Evolutionary conservation across 1,140 invertebrate species (phyloP).

Genomic region (Drosophila grimshawi): DNA sequence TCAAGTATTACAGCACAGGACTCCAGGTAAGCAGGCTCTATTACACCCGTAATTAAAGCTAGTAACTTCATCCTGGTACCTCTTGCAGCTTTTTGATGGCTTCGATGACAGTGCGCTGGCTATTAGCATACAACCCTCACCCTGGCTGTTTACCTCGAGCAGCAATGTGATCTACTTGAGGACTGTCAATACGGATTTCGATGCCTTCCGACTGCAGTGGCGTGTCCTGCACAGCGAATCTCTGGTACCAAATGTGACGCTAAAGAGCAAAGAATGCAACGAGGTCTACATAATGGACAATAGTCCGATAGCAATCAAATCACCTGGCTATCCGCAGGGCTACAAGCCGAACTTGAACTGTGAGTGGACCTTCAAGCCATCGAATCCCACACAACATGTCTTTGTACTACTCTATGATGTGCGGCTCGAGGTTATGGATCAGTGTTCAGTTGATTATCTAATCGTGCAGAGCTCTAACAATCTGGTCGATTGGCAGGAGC

Average conservation of each 20-base stretch:
- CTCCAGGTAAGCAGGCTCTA: conserved; percentile 49
- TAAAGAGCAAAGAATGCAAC: conserved; percentile 36
- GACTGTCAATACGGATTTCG: conserved; percentile 81
- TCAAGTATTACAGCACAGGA: conserved; percentile 66
- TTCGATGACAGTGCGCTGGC: conserved; percentile 87
- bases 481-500: conserved; percentile 59
- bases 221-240: conserved; percentile 7
- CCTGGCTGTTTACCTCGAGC: conserved; percentile 86
- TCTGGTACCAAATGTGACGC: conserved; percentile 22
- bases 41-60: neutral
- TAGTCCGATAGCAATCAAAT: conserved; percentile 85
- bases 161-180: conserved; percentile 88
- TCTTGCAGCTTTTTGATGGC: conserved; percentile 86
- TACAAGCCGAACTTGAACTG: conserved; percentile 90
- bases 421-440: conserved; percentile 85
- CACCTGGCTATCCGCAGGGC: conserved; percentile 91
- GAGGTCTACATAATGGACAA: conserved; percentile 11
- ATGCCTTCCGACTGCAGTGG: conserved; percentile 88
- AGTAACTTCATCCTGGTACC: neutral
- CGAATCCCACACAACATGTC: conserved; percentile 86
- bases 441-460: conserved; percentile 87
- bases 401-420: conserved; percentile 85
- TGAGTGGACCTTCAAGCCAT: conserved; percentile 89
- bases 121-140: conserved; percentile 84
- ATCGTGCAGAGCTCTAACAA: conserved; percentile 55